Conservation (phyloP, 2,113 vertebrate genomes). For the Melospiza melodia region DNA sequence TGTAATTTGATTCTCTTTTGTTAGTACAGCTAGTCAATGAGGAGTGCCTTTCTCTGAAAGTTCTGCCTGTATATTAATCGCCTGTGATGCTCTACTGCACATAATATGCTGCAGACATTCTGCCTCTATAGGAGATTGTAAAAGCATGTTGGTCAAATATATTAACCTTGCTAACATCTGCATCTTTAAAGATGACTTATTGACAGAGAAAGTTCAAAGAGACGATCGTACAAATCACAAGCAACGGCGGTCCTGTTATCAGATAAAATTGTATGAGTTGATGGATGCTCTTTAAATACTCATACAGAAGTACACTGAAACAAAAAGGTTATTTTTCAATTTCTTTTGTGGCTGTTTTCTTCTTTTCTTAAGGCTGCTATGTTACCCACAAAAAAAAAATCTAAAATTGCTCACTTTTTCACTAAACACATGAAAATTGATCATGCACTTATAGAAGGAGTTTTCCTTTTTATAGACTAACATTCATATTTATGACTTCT, state of each 20-base stretch:
- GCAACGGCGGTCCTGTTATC: not conserved
- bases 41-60: constrained; percentile 3
- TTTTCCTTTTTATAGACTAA: not conserved
- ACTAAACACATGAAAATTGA: not conserved
- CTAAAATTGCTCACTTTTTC: not conserved
- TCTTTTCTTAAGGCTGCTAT: not conserved
- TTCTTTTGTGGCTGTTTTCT: not conserved
- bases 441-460: not conserved
- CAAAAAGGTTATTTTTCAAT: not conserved
- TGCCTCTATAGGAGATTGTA: not conserved
- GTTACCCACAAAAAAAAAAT: not conserved
- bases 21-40: not conserved
- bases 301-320: not conserved
- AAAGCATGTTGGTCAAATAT: constrained; percentile 1
- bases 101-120: not conserved
- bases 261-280: not conserved
- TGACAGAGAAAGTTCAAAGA: not conserved
- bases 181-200: not conserved
- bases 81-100: not conserved
- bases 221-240: not conserved
- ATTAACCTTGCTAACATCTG: not conserved
- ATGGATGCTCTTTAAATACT: not conserved
- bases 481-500: not conserved
- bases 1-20: constrained; percentile 2
- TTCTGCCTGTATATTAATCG: constrained; percentile 12